Evolutionary conservation across 2,888 invertebrate species (phyloP), one percentile per base, ranked within the genome.

Genomic region (Dynastes maya): DNA sequence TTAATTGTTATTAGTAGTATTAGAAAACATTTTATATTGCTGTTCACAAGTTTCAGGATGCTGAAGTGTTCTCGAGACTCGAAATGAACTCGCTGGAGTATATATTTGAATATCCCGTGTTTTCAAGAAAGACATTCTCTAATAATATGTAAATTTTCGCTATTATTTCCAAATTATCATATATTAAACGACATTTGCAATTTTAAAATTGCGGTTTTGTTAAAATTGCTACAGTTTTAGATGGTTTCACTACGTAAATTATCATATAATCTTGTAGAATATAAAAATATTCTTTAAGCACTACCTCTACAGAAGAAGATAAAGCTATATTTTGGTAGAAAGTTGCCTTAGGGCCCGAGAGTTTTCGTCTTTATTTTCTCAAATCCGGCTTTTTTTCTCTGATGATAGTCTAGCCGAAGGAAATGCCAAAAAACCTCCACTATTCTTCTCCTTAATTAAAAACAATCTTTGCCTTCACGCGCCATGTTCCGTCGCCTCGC

Each of bases 391-490:
- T 27, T 61, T 13, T 29, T 29, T 29, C 27, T 63, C 13, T 11
- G 8, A 0, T 9, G 11, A 32, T 63, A 29, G 13, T 13, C 5
- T 32, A 63, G 13, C 63, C 29, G 3, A n/a, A 29, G 8, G 13
- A 63, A 32, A 63, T 13, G 4, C 63, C 40, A 16, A 61, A 74
- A 71, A 74, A 45, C 61, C 13, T 29, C 29, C 51, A 68, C 61
- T 45, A 45, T 74, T 61, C 72, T 74, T 61, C 45, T 27, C 29
- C 72, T 74, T 74, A 74, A 74, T 74, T 74, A 74, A 74, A 71
- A 74, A 74, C 72, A 61, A 74, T 74, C 61, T 71, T 71, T 37
- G 16, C 6, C 40, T 65, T 65, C 22, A 55, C 55, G 32, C 53
- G 37, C 40, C 37, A 40, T 58, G 37, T 72, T 58, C 40, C 22